Evolutionary conservation across 2,797 vertebrate species (phyloP).

Genomic region (Momotus momota): DNA sequence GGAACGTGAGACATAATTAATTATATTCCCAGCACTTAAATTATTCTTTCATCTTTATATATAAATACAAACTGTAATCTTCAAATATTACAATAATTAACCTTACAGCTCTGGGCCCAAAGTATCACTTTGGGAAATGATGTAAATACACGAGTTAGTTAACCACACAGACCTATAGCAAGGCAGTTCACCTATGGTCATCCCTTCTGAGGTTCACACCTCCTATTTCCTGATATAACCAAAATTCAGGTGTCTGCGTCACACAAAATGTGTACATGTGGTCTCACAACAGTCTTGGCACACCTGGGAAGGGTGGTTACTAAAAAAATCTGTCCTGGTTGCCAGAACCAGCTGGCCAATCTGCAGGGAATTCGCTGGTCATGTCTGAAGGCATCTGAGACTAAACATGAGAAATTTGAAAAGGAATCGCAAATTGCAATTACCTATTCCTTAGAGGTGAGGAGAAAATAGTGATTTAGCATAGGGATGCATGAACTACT

Average conservation of each 20-base stretch:
- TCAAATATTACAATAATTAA: neutral
- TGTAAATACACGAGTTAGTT: neutral
- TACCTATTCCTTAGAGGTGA: neutral
- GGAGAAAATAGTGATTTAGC: neutral
- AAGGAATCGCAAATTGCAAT: neutral
- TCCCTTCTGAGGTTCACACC: neutral
- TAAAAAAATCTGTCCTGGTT: neutral
- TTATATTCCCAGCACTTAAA: neutral
- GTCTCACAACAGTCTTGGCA: neutral
- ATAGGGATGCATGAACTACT: neutral
- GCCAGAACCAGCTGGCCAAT: neutral
- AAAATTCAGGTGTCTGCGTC: neutral
- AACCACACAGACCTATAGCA: neutral
- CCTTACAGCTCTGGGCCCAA: neutral
- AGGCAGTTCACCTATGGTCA: neutral
- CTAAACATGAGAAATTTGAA: neutral
- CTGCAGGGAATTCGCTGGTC: neutral
- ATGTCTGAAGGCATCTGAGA: neutral
- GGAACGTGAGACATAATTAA: neutral
- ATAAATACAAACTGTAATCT: neutral
- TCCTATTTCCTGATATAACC: neutral
- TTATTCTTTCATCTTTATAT: neutral
- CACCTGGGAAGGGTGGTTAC: neutral
- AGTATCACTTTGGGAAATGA: neutral
- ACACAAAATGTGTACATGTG: neutral